These are phyloP conservation scores for Misgurnus mizolepis DNA, from an alignment of 2,113 vertebrate genomes.

Conservation along the genomic window DNA sequence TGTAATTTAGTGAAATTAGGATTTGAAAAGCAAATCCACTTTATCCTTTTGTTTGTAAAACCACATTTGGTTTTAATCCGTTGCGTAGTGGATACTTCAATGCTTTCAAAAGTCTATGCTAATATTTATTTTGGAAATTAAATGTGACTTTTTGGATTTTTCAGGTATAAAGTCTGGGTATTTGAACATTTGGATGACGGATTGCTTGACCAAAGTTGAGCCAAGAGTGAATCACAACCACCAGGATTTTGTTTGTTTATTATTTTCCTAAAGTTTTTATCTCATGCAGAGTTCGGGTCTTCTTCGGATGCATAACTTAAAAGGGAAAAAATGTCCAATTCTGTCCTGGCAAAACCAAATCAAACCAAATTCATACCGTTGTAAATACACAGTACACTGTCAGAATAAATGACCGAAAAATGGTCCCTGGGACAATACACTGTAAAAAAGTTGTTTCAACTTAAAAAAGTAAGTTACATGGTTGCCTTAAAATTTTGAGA, in stretches of 20 bases:
- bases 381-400: too few relatives aligned
- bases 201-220: background rate
- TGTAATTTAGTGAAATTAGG: slow-evolving; percentile 32
- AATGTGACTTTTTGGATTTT: background rate
- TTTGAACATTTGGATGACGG: background rate
- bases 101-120: background rate
- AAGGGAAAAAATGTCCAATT: background rate
- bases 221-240: background rate
- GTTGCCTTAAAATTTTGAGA: too few relatives aligned
- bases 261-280: background rate
- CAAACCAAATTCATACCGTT: background rate
- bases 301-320: background rate
- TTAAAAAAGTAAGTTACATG: background rate
- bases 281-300: background rate
- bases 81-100: background rate
- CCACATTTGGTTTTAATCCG: slow-evolving; percentile 1
- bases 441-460: background rate
- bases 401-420: too few relatives aligned
- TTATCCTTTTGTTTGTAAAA: slow-evolving; percentile 17
- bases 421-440: too few relatives aligned
- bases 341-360: background rate
- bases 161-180: too few relatives aligned
- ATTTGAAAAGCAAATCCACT: slow-evolving; percentile 20
- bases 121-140: background rate
- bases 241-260: background rate